These are phyloP conservation scores for Pectinophora gossypiella DNA, from an alignment of 1,140 invertebrate species.

Conservation along the genomic window DNA sequence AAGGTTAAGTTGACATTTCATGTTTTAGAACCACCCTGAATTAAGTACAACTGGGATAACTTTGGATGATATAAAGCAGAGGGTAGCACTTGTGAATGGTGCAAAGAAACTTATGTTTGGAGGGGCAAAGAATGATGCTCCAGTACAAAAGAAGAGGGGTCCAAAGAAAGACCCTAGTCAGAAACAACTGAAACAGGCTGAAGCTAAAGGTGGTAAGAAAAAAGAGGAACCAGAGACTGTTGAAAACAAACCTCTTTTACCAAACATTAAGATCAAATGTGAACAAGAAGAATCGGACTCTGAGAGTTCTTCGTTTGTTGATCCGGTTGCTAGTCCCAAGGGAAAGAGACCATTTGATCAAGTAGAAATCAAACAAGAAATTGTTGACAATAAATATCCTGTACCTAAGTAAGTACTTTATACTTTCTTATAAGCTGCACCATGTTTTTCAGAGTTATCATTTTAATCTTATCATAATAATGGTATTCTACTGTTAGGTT, in stretches of 20 bases:
- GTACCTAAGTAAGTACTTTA: constrained; percentile 31
- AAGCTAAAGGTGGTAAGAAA: constrained; percentile 34
- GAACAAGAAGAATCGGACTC: constrained; percentile 60
- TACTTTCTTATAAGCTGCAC: too few species aligned
- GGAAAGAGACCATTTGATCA: constrained; percentile 42
- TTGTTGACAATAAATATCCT: constrained; percentile 42
- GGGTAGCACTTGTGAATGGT: constrained; percentile 60
- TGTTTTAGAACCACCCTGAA: constrained; percentile 65
- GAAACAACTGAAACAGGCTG: constrained; percentile 29
- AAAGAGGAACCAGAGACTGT: constrained; percentile 50
- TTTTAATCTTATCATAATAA: too few species aligned
- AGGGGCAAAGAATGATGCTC: constrained; percentile 46
- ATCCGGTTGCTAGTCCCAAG: constrained; percentile 49
- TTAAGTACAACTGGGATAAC: constrained; percentile 63
- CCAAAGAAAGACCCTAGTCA: constrained; percentile 43
- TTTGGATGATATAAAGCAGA: constrained; percentile 64
- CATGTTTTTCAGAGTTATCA: too few species aligned
- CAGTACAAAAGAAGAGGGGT: constrained; percentile 47
- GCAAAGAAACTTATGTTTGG: constrained; percentile 67
- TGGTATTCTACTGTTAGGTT: too few species aligned
- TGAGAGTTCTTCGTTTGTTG: constrained; percentile 53
- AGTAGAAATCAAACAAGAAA: constrained; percentile 54
- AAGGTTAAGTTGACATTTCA: too few species aligned
- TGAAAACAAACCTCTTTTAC: constrained; percentile 52
- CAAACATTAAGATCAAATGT: constrained; percentile 66